Base-by-base conservation (phyloP, 1,140 invertebrate species). In the Asbolus verrucosus region DNA sequence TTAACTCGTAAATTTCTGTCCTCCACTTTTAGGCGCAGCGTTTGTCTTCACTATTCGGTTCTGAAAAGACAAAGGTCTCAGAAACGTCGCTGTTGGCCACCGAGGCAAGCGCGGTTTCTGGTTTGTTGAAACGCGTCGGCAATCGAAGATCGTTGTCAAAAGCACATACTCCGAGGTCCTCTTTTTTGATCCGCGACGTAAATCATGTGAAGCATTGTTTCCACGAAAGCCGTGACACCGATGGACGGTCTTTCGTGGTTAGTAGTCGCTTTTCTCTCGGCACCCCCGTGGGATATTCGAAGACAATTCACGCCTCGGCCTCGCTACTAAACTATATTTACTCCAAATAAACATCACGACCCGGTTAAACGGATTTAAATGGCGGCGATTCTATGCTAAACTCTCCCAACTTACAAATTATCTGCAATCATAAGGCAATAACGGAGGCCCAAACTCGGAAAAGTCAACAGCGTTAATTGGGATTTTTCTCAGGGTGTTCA, bases 291-390 rank as follows among this genome's bases (percentile, higher is more conserved):
- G 46, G 46, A 54, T 27, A 27, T 27, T 54, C 21, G 13, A 54
- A 54, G 46, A 54, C 46, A 54, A 54, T 54, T 54, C 46, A 27
- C 46, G 46, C 46, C 46, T 54, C 46, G 46, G 46, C 21, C 21
- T 54, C 33, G 33, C 33, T 54, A 24, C 46, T 54, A 54, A 54
- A 54, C 21, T 24, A 24, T 54, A 54, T 54, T 54, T 54, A 54
- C 46, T 54, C 46, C 46, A 54, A 54, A 54, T 54, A 54, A 54
- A 54, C 46, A 54, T 54, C 21, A 54, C 46, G 46, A 54, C 46
- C 46, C 46, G 39, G 46, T 54, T 21, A 24, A 54, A 54, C 46
- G 46, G 46, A 21, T 54, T 54, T 54, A 54, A 54, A 54, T 21
- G 33, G 33, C 33, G 11, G 6, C 2, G 33, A 36, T 36, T n/a